phyloP scores from a whole-genome alignment of 1,140 invertebrate genomes.

The Heterodera carotae region DNA sequence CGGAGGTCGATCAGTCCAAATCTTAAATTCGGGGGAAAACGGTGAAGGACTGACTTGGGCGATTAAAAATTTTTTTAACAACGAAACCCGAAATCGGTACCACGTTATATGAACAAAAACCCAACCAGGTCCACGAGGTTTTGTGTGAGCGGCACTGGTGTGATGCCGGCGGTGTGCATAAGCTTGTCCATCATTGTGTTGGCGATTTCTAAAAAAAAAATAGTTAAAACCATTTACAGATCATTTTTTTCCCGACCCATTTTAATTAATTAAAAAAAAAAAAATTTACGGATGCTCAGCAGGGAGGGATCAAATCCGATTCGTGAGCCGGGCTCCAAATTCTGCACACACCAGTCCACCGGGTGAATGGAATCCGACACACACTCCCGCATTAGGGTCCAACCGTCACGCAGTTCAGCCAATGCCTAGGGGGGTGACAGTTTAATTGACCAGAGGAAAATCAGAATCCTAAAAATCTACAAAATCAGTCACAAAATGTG shows the following conservation, averaged over 20 bases:
- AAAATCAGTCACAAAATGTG: not conserved
- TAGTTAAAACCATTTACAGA: not conserved
- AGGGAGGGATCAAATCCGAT: conserved; percentile 61
- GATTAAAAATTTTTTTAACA: too few relatives aligned
- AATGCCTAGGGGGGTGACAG: conserved; percentile 39
- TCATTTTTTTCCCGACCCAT: too few relatives aligned
- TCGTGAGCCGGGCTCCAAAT: conserved; percentile 40
- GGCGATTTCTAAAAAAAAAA: conserved; percentile 39
- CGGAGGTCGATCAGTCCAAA: conserved; percentile 55
- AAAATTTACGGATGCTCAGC: conserved; percentile 34
- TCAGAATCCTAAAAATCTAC: not conserved
- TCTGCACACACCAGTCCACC: conserved; percentile 55
- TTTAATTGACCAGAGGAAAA: too few relatives aligned
- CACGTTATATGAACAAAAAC: too few relatives aligned
- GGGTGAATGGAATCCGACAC: conserved; percentile 43
- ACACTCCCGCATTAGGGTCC: conserved; percentile 62
- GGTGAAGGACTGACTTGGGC: too few relatives aligned
- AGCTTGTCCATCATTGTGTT: conserved; percentile 46
- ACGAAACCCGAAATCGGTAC: too few relatives aligned
- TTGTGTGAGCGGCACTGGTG: conserved; percentile 37
- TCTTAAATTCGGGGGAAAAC: too few relatives aligned
- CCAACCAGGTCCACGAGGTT: conserved; percentile 54
- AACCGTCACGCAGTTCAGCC: conserved; percentile 48
- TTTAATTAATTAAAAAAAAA: conserved; percentile 36
- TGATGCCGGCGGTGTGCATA: conserved; percentile 29